Base-by-base conservation (phyloP, 2,113 vertebrate genomes). In the Hippocampus comes region DNA sequence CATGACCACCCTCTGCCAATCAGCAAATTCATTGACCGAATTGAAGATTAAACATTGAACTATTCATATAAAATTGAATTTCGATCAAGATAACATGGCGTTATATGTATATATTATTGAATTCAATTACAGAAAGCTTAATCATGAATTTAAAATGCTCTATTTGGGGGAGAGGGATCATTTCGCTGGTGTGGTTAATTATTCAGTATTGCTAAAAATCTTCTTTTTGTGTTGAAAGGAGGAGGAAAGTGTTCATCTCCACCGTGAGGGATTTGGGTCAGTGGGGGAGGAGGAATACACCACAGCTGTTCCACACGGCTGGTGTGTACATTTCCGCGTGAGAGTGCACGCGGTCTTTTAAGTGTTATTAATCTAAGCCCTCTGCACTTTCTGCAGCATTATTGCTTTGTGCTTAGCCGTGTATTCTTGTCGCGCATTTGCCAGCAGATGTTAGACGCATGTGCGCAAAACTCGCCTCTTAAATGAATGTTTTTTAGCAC, bases 251-350 rank as follows among this genome's bases (percentile, higher is more conserved):
- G 27, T 70, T 84, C 65, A 84, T 78, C 78, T 74, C 25, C 60
- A 68, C 53, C 59, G 12, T 75, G 46, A 49, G 72, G 73, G 78
- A 90, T 87, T 82, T 88, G 86, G 87, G 87, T 89, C 86, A 90
- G 65, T 79, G 70, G 73, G 86, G 88, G 85, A 78, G 81, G 78
- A 75, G 75, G 68, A 60, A 61, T 70, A 66, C 64, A 49, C 64
- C 63, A 78, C 78, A 88, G 82, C 82, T 88, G 86, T 82, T 87
- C 76, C 48, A 70, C 53, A n/a, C 71, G 64, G 65, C 75, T 72
- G 38, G 51, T 77, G 76, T 66, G 63, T 72, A 38, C 70, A 20
- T 5, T 1, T 68, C 21, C 23, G 49, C 25, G 53, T 43, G 60
- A 55, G 6, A 49, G 46, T 25, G 72, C 63, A 61, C 69, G 6